These are phyloP conservation scores for Halocaridina rubra DNA, from an alignment of 2,888 invertebrate species.

Conservation along the genomic window DNA sequence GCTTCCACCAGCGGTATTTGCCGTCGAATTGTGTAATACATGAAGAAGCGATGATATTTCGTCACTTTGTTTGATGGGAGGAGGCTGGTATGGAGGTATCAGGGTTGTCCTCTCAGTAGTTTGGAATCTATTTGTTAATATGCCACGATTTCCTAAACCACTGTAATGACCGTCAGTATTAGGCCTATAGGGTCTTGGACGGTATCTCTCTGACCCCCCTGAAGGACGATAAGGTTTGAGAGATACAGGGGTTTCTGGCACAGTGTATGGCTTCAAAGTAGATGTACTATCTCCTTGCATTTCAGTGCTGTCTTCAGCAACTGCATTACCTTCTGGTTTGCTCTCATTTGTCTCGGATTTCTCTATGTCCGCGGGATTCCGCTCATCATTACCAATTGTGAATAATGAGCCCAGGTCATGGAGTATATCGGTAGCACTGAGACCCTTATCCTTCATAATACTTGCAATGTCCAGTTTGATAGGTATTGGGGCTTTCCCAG, in stretches of 20 bases:
- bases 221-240: constrained; percentile 35
- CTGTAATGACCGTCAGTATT: neutral
- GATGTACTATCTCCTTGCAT: neutral
- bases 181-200: constrained; percentile 27
- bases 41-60: neutral
- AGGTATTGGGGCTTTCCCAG: constrained; percentile 22
- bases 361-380: neutral
- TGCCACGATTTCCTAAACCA: neutral
- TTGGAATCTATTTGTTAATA: constrained; percentile 34
- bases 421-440: constrained; percentile 52
- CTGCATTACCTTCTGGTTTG: neutral
- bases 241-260: constrained; percentile 11
- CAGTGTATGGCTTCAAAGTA: neutral
- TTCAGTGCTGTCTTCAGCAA: neutral
- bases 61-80: neutral
- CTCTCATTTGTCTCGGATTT: neutral
- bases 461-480: constrained; percentile 47
- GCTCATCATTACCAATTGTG: constrained; percentile 10
- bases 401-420: constrained; percentile 49
- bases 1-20: neutral
- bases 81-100: constrained; percentile 30
- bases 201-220: neutral
- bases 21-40: neutral
- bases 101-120: constrained; percentile 40
- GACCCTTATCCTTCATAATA: constrained; percentile 48